Evolutionary conservation across 2,888 invertebrate genomes (phyloP).

Genomic region (Hymenopus coronatus): DNA sequence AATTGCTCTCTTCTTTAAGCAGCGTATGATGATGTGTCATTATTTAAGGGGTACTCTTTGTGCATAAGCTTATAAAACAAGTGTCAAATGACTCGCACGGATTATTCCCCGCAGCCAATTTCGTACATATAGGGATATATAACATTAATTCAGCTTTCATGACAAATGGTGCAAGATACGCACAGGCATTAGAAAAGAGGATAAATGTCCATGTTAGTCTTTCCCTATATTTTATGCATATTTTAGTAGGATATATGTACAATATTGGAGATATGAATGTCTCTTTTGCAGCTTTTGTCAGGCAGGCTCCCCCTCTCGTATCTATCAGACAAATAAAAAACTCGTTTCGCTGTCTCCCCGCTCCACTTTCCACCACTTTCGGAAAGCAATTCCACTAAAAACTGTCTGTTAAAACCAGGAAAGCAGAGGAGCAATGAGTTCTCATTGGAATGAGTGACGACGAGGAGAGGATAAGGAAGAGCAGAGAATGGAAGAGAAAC

Average conservation of each 20-base stretch:
- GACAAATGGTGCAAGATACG: background rate
- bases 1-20: no score
- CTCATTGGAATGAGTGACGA: background rate
- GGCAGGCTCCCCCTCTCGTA: background rate
- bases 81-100: no score
- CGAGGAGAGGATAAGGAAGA: background rate
- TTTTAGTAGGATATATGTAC: background rate
- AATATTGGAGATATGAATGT: background rate
- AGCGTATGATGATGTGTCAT: no score
- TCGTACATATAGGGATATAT: no score
- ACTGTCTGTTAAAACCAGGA: background rate
- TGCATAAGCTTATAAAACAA: no score
- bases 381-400: slow-evolving; percentile 3
- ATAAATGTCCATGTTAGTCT: background rate
- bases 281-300: background rate
- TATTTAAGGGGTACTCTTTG: no score
- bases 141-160: background rate
- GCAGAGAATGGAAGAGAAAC: background rate
- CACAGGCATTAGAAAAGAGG: background rate
- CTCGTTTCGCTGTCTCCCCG: background rate
- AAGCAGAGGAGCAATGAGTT: background rate
- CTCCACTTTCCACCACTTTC: background rate
- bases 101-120: no score
- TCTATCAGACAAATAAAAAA: background rate
- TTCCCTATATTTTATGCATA: background rate